Evolutionary conservation across 2,797 vertebrate genomes (phyloP).

Genomic region (Oophaga sylvatica): DNA sequence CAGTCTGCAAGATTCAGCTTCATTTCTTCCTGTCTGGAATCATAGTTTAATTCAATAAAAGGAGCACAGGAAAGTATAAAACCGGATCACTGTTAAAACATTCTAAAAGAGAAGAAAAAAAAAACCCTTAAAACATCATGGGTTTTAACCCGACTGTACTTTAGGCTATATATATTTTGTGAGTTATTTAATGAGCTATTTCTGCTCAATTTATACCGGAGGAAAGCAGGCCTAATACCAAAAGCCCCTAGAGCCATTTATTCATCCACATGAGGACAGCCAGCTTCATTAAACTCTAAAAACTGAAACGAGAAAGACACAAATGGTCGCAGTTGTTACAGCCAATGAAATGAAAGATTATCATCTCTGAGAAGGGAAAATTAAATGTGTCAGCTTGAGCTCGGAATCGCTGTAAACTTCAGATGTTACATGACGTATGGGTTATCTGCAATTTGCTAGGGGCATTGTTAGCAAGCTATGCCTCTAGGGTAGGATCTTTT

Average conservation of each 20-base stretch:
- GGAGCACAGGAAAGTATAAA: constrained; percentile 51
- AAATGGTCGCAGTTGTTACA: constrained; percentile 72
- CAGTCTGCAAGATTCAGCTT: constrained; percentile 27
- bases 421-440: constrained; percentile 68
- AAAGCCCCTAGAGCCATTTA: constrained; percentile 65
- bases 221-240: constrained; percentile 62
- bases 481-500: constrained; percentile 86
- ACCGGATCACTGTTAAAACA: constrained; percentile 49
- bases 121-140: constrained; percentile 58
- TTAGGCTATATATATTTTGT: constrained; percentile 63
- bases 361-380: constrained; percentile 79
- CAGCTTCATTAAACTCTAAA: constrained; percentile 65
- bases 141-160: constrained; percentile 58
- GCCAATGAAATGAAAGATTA: constrained; percentile 80
- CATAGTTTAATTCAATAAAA: constrained; percentile 46
- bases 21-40: constrained; percentile 37
- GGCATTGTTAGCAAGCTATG: constrained; percentile 88
- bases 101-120: constrained; percentile 49
- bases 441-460: constrained; percentile 88
- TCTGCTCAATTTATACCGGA: constrained; percentile 66
- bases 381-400: constrained; percentile 74
- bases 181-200: constrained; percentile 70
- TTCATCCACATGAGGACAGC: constrained; percentile 58
- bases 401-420: constrained; percentile 70
- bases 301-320: constrained; percentile 70